Evolutionary conservation across 1,140 invertebrate genomes (phyloP), one percentile per base, ranked within the genome.

Genomic region (Drosophila sechellia): DNA sequence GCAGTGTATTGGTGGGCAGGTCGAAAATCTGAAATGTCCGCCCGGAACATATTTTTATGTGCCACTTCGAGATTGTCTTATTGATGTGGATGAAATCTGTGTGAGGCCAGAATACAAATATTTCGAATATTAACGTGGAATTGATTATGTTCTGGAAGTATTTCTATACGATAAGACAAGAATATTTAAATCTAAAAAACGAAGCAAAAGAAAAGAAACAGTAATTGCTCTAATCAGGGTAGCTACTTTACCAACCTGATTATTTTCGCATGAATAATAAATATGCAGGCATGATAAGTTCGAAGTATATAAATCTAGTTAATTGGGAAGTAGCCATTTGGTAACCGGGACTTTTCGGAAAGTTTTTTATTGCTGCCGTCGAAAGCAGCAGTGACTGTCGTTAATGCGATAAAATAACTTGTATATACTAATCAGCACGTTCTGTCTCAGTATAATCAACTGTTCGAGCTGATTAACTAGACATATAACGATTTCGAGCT

Each of bases 1-100:
- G 3, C 15, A 53, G 2, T 77, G 73, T 4, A 17, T 77, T 1
- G 17, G 11, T 4, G 74, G 72, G 0, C 31, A 39, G 20, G 20
- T 71, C 0, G 40, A 2, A n/a, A 68, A 42, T 0, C 15, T 39
- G 0, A 40, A 52, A 25, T 63, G 70, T 17, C 10, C 39, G 5
- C 20, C 45, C 3, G 77, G 77, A 0, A 69, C 39, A 4, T 79
- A 80, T 25, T 79, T 75, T 4, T 39, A 78, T 31, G 15, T 27
- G 1, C 15, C 3, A 5, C 56, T 17, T 46, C 42, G 11, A 39
- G 73, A 64, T 17, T 81, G 79, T 13, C 25, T 66, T 10, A 5
- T 68, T 8, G 79, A 81, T 15, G 8, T 35, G 35, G 27, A 68
- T 5, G 17, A 55, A 2, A 8, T 59, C 12, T 81, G 79, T n/a